Percentiles rank a stretch among this genome's conserved stretches.
Evolutionary conservation across 2,888 invertebrate species (phyloP).

Genomic region (Aspidiotus destructor): DNA sequence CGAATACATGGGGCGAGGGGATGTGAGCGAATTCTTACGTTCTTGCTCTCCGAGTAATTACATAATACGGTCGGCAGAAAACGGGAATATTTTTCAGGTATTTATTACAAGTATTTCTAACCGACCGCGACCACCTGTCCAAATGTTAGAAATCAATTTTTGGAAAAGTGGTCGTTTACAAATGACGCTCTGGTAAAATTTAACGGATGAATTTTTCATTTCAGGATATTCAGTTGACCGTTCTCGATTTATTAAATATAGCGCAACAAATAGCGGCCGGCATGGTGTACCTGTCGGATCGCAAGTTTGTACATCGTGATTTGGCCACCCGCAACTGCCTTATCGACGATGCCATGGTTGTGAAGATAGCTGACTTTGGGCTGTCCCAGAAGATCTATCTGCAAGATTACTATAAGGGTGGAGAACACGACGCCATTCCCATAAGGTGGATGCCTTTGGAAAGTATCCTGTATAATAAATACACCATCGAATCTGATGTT

Average conservation of each 20-base stretch:
- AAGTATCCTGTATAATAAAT: slow-evolving; percentile 91
- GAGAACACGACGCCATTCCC: slow-evolving; percentile 90
- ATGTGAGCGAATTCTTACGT: slow-evolving; percentile 85
- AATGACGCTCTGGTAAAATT: not conserved
- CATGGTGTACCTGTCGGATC: slow-evolving; percentile 87
- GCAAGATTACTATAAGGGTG: slow-evolving; percentile 90
- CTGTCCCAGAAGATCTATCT: slow-evolving; percentile 90
- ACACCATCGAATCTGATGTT: slow-evolving; percentile 90
- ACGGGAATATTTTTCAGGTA: slow-evolving; percentile 27
- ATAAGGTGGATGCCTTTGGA: slow-evolving; percentile 98
- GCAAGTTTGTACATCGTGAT: slow-evolving; percentile 92
- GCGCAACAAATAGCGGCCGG: slow-evolving; percentile 84
- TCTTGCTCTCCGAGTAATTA: slow-evolving; percentile 78
- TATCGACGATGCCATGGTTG: slow-evolving; percentile 85
- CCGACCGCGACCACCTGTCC: too few species aligned
- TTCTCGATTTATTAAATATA: slow-evolving; percentile 73
- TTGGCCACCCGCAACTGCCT: slow-evolving; percentile 91
- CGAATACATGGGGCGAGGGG: slow-evolving; percentile 96
- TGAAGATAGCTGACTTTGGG: slow-evolving; percentile 96
- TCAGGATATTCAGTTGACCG: slow-evolving; percentile 58
- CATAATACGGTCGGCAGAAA: slow-evolving; percentile 58
- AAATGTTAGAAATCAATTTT: not conserved
- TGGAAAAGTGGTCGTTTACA: not conserved
- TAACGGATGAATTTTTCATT: slow-evolving; percentile 40
- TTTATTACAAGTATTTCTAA: not conserved